Percentiles rank a stretch among this genome's conserved stretches.
Evolutionary conservation across 1,140 invertebrate species (phyloP).

Genomic region (Penaeus vannamei): DNA sequence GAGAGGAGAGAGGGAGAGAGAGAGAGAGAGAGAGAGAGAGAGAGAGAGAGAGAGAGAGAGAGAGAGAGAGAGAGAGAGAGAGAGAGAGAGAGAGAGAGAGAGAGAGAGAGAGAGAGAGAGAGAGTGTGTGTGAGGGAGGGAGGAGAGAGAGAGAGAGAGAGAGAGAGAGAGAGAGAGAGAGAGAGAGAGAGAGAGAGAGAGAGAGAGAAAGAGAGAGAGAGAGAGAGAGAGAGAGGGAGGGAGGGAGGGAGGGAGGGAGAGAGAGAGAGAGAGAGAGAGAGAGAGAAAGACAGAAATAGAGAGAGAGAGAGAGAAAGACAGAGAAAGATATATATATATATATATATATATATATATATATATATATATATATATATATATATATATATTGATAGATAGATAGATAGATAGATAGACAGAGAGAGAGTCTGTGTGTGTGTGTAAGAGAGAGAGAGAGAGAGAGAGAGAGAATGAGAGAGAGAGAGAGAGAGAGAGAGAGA

Average conservation of each 20-base stretch:
- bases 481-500: constrained; percentile 23
- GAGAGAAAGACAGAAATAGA: not conserved
- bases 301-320: no score
- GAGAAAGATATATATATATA: no score
- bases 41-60: not conserved
- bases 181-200: not conserved
- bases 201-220: constrained; percentile 13
- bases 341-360: not conserved
- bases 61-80: not conserved
- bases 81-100: not conserved
- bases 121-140: constrained; percentile 13
- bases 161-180: not conserved
- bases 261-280: not conserved
- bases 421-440: no score
- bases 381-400: not conserved
- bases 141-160: constrained; percentile 11
- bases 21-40: constrained; percentile 6
- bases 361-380: constrained; percentile 21
- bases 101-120: not conserved
- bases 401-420: not conserved
- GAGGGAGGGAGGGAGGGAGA: constrained; percentile 4
- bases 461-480: no score
- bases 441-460: no score
- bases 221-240: constrained; percentile 5
- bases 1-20: not conserved